Evolutionary conservation across 2,797 vertebrate species (phyloP).

Genomic region (Geotria australis): DNA sequence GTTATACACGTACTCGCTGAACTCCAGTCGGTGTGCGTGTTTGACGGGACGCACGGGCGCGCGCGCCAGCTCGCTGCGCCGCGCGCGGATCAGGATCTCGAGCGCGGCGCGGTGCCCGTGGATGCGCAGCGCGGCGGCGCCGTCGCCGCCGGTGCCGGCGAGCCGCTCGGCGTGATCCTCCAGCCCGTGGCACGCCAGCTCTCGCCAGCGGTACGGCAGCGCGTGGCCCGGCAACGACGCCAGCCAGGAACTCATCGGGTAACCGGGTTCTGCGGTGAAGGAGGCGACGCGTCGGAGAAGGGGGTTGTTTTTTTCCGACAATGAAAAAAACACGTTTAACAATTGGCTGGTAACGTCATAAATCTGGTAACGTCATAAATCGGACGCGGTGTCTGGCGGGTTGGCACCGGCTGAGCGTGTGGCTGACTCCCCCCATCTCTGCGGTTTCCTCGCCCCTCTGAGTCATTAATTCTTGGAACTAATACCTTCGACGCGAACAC

Average conservation of each 20-base stretch:
- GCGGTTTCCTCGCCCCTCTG: too few species aligned
- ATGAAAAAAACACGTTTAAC: too few species aligned
- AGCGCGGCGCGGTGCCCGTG: conserved; percentile 53
- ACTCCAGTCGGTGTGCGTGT: conserved; percentile 28
- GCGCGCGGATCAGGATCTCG: conserved; percentile 28
- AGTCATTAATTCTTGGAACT: too few species aligned
- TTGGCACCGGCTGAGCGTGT: too few species aligned
- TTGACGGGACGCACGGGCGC: conserved; percentile 42
- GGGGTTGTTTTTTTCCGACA: too few species aligned
- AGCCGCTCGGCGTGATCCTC: conserved; percentile 36
- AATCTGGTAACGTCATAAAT: too few species aligned
- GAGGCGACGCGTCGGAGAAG: neutral
- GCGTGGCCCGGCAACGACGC: conserved; percentile 16
- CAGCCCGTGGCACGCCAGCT: conserved; percentile 50
- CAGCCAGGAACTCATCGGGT: conserved; percentile 51
- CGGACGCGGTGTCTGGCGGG: too few species aligned
- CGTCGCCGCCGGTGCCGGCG: conserved; percentile 4
- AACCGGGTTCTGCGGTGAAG: conserved; percentile 9
- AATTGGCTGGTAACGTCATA: too few species aligned
- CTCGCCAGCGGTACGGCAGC: conserved; percentile 51
- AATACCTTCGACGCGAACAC: too few species aligned
- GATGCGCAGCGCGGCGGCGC: conserved; percentile 9
- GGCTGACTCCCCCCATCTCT: too few species aligned
- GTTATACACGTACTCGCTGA: conserved; percentile 37
- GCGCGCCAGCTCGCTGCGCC: conserved; percentile 17